Evolutionary conservation across 2,888 invertebrate genomes (phyloP).

Genomic region (Chalcosyrphus nemorum): DNA sequence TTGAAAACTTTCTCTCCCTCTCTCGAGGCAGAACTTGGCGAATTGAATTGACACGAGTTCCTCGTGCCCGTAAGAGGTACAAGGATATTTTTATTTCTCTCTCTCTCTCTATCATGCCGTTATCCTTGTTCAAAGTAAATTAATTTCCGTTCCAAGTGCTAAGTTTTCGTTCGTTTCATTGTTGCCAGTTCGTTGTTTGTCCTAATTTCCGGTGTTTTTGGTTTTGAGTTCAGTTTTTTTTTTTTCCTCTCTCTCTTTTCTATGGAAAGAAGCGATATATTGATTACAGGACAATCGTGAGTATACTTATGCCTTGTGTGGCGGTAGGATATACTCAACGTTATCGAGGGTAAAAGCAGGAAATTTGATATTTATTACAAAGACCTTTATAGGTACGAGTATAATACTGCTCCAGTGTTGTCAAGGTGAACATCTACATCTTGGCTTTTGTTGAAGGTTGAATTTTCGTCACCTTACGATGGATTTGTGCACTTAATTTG

Average conservation of each 20-base stretch:
- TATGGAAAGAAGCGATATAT: conserved; percentile 7
- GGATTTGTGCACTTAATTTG: conserved; percentile 9
- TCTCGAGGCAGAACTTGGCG: conserved; percentile 27
- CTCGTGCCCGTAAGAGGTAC: not conserved
- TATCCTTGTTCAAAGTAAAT: conserved; percentile 55
- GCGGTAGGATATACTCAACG: not conserved
- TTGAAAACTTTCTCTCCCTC: conserved; percentile 69
- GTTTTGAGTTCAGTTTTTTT: not conserved
- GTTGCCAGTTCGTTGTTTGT: conserved; percentile 64
- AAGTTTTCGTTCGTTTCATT: conserved; percentile 57
- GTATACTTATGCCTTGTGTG: not conserved
- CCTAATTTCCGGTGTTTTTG: conserved; percentile 54
- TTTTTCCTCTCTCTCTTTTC: not conserved
- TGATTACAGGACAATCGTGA: conserved; percentile 28
- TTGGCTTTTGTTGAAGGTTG: not conserved
- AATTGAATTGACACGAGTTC: conserved; percentile 70
- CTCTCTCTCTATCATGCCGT: not conserved
- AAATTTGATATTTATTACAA: conserved; percentile 55
- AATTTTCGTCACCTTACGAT: conserved; percentile 5
- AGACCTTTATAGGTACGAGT: conserved; percentile 11
- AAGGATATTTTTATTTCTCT: not conserved
- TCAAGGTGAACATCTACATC: conserved; percentile 1
- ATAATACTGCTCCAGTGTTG: not conserved
- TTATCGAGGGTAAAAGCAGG: conserved; percentile 17
- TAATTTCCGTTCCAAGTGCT: conserved; percentile 69